Evolutionary conservation across 2,797 vertebrate species (phyloP), one percentile per base, ranked within the genome.

Genomic region (Myiotriccus ornatus): DNA sequence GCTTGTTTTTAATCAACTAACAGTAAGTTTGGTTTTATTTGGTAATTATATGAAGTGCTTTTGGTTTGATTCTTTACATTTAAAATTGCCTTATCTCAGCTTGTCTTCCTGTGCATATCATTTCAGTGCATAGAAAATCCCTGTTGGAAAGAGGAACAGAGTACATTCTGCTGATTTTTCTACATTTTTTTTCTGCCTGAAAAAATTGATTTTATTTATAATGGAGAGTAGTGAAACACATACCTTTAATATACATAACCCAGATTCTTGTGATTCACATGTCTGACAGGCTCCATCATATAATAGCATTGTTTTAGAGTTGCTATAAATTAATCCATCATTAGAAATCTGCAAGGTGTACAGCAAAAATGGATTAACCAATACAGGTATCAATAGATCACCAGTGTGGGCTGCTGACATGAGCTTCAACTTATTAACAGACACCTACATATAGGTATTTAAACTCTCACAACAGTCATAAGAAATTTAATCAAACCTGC

Each of bases 321-420:
- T 99, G 90, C 99, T 99, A 97, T 98, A 99, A 93, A 97, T 96
- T 84, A 98, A 97, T 75, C 99, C 99, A 69, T 99, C 98, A 71
- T 99, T 99, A 90, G 99, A 99, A 78, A 99, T 98, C 99, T 99
- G 97, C 62, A 93, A 96, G 15, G 93, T 43, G 22, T 34, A 96
- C 23, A 90, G 83, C 28, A 81, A 59, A 53, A 71, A 73, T 62
- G 27, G 75, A 81, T 79, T 82, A 73, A 89, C 17, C 41, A 63
- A 49, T 28, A 76, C 8, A 68, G 17, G 9, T 56, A 80, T 52
- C 7, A 35, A 43, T 2, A 4, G 28, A 75, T 41, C 27, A 69
- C 10, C 23, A 3, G 1, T 1, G 1, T 15, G 10, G 23, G 68
- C 43, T 41, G n/a, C 50, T n/a, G 79, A 27, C 32, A 11, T 20